Base-by-base conservation (phyloP, 2,113 vertebrate genomes). In the Anoplopoma fimbria region DNA sequence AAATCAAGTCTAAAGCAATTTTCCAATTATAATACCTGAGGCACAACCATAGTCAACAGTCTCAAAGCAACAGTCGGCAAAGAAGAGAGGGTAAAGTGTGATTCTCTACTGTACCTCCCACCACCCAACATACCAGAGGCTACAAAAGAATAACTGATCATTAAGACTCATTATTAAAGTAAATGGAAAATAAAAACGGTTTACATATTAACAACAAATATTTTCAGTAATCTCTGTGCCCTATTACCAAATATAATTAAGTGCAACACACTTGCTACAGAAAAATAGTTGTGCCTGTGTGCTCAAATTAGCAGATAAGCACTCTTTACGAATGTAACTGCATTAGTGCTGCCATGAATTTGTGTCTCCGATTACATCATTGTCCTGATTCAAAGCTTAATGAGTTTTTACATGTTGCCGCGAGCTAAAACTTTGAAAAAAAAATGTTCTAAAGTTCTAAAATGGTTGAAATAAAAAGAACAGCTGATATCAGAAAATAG, bases 351-450 rank as follows among this genome's bases (percentile, higher is more conserved):
- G 55, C 53, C 33, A 31, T 63, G 40, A 81, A 51, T 79, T 76
- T 82, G 71, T 72, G 63, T 76, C 75, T 64, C 65, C 71, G 79
- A 89, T 77, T 67, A 85, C 34, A 79, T 87, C 69, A 85, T 68
- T 80, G 82, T 77, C 82, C 85, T 75, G 79, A 87, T 87, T 82
- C 57, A 82, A 85, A 78, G 69, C 83, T 81, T 83, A 85, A 87
- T 89, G 82, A 85, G 72, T 80, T 87, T 77, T 75, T 63, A 77
- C 69, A 71, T 4, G 8, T 34, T 1, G 82, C 87, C 87, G 79
- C 21, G 19, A 77, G 85, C 85, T 69, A 81, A 17, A 81, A 79
- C 64, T 63, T 57, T 53, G 33, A 15, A 12, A 65, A 55, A 69
- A 62, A 19, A 57, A 51, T n/a, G n/a, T n/a, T n/a, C n/a, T n/a